Base-by-base conservation (phyloP, 2,113 vertebrate species). In the Tapirus terrestris region DNA sequence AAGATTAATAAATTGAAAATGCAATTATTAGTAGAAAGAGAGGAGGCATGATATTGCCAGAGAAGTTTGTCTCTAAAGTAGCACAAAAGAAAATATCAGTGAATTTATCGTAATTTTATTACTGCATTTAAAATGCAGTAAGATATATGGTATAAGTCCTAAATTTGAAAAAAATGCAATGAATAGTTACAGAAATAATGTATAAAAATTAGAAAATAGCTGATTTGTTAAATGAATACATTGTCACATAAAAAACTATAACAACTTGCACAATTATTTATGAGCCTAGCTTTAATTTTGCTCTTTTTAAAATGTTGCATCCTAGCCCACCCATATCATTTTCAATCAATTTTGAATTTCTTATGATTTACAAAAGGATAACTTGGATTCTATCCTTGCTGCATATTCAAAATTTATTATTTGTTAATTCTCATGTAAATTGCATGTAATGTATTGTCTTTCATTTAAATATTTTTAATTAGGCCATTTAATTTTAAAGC, bases 1-100 rank as follows among this genome's bases (percentile, higher is more conserved):
- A 91, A 87, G 48, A 75, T 97, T 91, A 89, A 33, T 68, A 72
- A 73, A 23, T 61, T 97, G 31, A 92, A 95, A 93, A 67, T 51
- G 43, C 6, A 90, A 17, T 73, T 88, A 51, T 63, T 80, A 85
- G 36, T 82, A 81, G 86, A 88, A 67, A 94, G 61, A 97, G 16
- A 86, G 31, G 80, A 91, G 51, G 7, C 36, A 29, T 88, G 31
- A 82, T 80, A 31, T 33, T 79, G 21, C 29, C 84, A 43, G 23
- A 53, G 21, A 85, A 95, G 31, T 70, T 96, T 79, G 79, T 94
- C 10, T 89, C 39, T 95, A 84, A 79, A 87, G 8, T 58, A 96
- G 7, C 36, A 60, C 53, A 75, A 80, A 68, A 85, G n/a, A 63
- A 84, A 76, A 53, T 76, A 56, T 67, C n/a, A 89, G 3, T 96